Base-by-base conservation (phyloP, 2,888 invertebrate genomes). In the Osedax frankpressi region DNA sequence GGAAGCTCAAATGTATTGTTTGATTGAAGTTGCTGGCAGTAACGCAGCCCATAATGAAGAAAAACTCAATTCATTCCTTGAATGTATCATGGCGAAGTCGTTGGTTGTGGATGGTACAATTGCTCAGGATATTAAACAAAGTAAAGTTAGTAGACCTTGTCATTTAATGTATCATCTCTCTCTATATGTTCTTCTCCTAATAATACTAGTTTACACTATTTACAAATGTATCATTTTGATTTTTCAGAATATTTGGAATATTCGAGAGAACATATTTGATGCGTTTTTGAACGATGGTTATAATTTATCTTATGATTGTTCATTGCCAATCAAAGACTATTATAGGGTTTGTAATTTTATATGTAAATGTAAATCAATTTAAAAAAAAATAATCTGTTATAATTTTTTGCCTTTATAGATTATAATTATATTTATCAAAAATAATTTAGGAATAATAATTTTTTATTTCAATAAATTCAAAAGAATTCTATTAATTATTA, bases 1-100 rank as follows among this genome's bases (percentile, higher is more conserved):
- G 3, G 75, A 79, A 3, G 78, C 74, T 74, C 80, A 81, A 0
- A 84, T 83, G 76, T 84, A 84, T 77, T 79, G 82, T 3, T 77
- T 85, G 30, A 79, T 84, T 24, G 84, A 86, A 78, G 85, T 85
- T 2, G 81, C 84, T 19, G 95, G 96, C 1, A 94, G 94, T 79
- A 89, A 92, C 80, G 87, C 87, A 65, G 82, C 81, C 0, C 96
- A 97, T 81, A 95, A 97, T 82, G 89, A 89, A 80, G 93, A 92
- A 81, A 96, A 96, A 84, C 85, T 98, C 74, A 88, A 88, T 74
- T 82, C 84, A 1, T 94, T 96, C 81, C 86, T 97, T 0, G 89
- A 90, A 75, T 86, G 87, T 69, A 88, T 90, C 72, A 89, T 94
- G 88, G 87, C 87, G 0, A 86, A 87, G 3, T 89, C 89, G 3